Evolutionary conservation across 1,140 invertebrate genomes (phyloP).

Genomic region (Camponotus pennsylvanicus): DNA sequence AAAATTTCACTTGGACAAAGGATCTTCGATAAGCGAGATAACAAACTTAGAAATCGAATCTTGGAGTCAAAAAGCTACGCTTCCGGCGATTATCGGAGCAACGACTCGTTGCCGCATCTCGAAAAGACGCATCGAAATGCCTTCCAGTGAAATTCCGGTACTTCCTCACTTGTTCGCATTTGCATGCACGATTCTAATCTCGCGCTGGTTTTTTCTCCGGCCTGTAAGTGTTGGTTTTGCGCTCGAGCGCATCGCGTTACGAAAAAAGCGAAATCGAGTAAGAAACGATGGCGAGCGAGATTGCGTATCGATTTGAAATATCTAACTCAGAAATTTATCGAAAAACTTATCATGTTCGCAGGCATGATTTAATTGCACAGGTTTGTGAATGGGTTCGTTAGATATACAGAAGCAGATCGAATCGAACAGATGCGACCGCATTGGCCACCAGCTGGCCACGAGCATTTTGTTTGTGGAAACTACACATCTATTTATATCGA

Average conservation of each 20-base stretch:
- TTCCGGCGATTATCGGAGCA: conserved; percentile 25
- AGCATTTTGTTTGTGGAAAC: conserved; percentile 52
- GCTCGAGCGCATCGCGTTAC: conserved; percentile 17
- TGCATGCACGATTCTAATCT: conserved; percentile 63
- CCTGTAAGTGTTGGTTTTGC: conserved; percentile 50
- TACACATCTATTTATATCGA: conserved; percentile 42
- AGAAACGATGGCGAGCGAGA: neutral
- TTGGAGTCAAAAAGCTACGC: conserved; percentile 15
- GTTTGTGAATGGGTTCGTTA: conserved; percentile 27
- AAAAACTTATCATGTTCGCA: conserved; percentile 43
- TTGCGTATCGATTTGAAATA: conserved; percentile 41
- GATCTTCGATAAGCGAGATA: conserved; percentile 11
- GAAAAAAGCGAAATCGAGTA: conserved; percentile 42
- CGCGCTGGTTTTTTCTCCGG: conserved; percentile 22
- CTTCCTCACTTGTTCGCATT: conserved; percentile 48
- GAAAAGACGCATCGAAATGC: conserved; percentile 45
- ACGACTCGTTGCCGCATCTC: conserved; percentile 33
- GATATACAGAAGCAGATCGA: conserved; percentile 40
- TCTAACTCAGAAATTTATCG: neutral
- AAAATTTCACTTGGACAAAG: neutral
- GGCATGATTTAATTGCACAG: conserved; percentile 48
- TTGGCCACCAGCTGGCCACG: conserved; percentile 30
- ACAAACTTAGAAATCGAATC: neutral
- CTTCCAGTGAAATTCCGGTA: conserved; percentile 45
- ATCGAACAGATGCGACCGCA: conserved; percentile 40